Base-by-base conservation (phyloP, 1,140 invertebrate species). In the Anthonomus grandis region DNA sequence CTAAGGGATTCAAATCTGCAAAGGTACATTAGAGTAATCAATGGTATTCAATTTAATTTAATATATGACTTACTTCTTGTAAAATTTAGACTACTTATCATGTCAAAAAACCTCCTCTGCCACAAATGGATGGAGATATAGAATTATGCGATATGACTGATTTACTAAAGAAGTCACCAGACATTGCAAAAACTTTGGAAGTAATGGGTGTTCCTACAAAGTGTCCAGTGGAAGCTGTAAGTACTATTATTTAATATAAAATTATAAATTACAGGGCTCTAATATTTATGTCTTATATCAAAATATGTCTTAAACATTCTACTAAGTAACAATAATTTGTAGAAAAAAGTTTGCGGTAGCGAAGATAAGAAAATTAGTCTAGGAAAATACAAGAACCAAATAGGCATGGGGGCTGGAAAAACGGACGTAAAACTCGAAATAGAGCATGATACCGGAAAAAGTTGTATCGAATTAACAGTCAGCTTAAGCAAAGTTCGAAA, bases 321-420 rank as follows among this genome's bases (percentile, higher is more conserved):
- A n/a, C n/a, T n/a, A n/a, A n/a, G n/a, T 49, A 15, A 1, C 9
- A 31, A 9, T 21, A 41, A 12, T 51, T 59, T 62, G 44, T 22
- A 65, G 64, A 59, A 23, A 10, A 64, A 60, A 59, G 38, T 63
- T 19, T 65, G 64, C 31, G 44, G 49, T 21, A 18, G 37, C 6
- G 34, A 51, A 4, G 57, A 57, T 10, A 48, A 65, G 9, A 64
- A 64, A 45, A 36, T 65, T n/a, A 64, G 36, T 34, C 10, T 65
- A 8, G 23, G 18, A 4, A 64, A 59, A 42, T 65, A 44, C 49
- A 65, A 65, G 36, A 65, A 64, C 49, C 62, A 64, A 50, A 51
- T 65, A 15, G 61, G 61, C 19, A 62, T 64, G 50, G 62, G 50
- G 1, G 56, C 57, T 27, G 64, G 64, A 25, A 65, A 23, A 6